Percentiles rank a stretch among this genome's conserved stretches.
These are phyloP conservation scores for Silurus lanzhouensis DNA, from an alignment of 2,797 vertebrate genomes.

Conservation along the genomic window DNA sequence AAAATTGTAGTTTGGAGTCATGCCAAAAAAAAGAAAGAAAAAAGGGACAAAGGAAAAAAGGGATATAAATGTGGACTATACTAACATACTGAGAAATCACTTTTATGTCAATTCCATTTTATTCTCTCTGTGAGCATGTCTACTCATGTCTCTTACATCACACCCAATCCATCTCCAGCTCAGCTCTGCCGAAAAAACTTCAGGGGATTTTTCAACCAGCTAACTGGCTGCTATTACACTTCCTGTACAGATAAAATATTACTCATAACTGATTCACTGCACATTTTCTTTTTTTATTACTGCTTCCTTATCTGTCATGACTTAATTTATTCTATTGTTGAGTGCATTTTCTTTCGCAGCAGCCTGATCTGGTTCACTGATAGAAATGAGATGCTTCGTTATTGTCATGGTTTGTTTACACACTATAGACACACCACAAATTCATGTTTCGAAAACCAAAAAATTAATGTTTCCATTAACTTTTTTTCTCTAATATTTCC, in stretches of 20 bases:
- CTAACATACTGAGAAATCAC: constrained; percentile 28
- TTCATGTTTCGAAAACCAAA: constrained; percentile 5
- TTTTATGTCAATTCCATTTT: constrained; percentile 33
- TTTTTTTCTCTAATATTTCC: constrained; percentile 16
- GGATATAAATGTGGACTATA: not conserved
- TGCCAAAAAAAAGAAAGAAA: constrained; percentile 7
- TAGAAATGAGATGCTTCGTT: not conserved
- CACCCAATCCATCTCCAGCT: constrained; percentile 39
- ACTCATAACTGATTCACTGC: constrained; percentile 15
- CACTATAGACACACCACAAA: not conserved
- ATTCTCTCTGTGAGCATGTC: constrained; percentile 40
- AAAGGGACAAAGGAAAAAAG: not conserved
- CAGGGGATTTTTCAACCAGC: constrained; percentile 44
- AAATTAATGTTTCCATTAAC: not conserved
- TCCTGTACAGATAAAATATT: not conserved
- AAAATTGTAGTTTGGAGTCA: constrained; percentile 37
- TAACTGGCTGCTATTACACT: constrained; percentile 23
- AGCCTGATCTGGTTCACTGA: constrained; percentile 24
- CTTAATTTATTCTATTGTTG: constrained; percentile 16
- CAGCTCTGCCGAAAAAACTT: constrained; percentile 18
- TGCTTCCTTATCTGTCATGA: constrained; percentile 33
- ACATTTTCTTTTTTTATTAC: constrained; percentile 16
- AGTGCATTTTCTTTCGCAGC: constrained; percentile 9
- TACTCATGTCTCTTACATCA: constrained; percentile 48
- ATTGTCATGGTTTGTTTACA: constrained; percentile 1